Conservation (phyloP, 2,113 vertebrate species). For the Ictidomys tridecemlineatus region DNA sequence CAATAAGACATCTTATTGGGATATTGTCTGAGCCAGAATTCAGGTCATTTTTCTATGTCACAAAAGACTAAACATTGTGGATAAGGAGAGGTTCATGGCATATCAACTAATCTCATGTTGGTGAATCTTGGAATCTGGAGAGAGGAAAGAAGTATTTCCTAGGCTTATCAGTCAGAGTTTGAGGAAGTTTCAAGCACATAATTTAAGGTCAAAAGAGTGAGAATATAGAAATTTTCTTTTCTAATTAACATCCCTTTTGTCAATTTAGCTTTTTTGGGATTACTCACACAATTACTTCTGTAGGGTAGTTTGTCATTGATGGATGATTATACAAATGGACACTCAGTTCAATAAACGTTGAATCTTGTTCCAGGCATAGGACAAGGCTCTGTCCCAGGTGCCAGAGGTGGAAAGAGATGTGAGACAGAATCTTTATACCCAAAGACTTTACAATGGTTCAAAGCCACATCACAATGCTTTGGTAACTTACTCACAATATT, state of each 20-base stretch:
- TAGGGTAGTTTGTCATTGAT: neutral
- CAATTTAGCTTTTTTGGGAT: neutral
- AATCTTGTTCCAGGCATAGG: neutral
- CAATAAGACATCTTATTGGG: neutral
- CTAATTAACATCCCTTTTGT: neutral
- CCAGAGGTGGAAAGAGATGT: neutral
- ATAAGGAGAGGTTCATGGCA: neutral
- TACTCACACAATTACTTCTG: neutral
- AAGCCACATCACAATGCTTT: neutral
- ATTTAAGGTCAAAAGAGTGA: neutral
- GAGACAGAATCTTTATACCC: neutral
- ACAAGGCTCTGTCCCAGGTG: neutral
- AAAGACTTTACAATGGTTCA: neutral
- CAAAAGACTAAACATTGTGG: neutral
- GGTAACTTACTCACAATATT: neutral
- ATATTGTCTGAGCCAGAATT: neutral
- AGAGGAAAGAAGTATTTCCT: neutral
- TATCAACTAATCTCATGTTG: neutral
- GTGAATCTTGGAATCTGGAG: neutral
- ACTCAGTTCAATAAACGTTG: neutral
- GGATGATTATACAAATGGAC: neutral
- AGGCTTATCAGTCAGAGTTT: neutral
- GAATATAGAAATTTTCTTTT: neutral
- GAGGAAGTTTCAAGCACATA: neutral
- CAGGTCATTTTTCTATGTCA: neutral